Evolutionary conservation across 2,888 invertebrate species (phyloP).

Genomic region (Drosophila subquinaria): DNA sequence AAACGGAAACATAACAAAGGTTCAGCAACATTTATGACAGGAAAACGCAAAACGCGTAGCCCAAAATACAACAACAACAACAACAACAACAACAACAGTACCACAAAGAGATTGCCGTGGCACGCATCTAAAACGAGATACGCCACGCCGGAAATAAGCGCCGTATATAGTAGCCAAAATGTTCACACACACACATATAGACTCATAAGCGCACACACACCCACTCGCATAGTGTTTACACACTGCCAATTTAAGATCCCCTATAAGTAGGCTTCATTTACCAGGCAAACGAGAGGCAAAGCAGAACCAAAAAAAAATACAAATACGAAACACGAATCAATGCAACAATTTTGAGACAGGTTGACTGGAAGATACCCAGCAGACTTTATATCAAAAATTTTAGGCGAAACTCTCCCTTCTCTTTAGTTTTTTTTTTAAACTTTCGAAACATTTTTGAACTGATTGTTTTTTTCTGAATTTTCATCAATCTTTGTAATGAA

Average conservation of each 20-base stretch:
- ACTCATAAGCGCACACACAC: slow-evolving; percentile 20
- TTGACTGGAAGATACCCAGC: slow-evolving; percentile 19
- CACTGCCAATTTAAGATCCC: slow-evolving; percentile 71
- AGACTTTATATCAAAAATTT: neutral
- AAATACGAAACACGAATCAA: neutral
- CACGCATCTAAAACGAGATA: slow-evolving; percentile 81
- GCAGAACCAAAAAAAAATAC: slow-evolving; percentile 6
- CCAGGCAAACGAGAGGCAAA: slow-evolving; percentile 51
- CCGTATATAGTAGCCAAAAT: slow-evolving; percentile 62
- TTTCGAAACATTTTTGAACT: neutral
- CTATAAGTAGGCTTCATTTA: slow-evolving; percentile 79
- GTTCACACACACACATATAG: slow-evolving; percentile 24
- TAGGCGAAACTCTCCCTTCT: no score
- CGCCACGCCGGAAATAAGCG: slow-evolving; percentile 78
- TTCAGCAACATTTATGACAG: slow-evolving; percentile 80
- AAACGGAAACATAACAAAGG: slow-evolving; percentile 81
- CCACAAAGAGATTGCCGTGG: slow-evolving; percentile 71
- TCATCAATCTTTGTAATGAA: no score
- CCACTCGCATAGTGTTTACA: slow-evolving; percentile 57
- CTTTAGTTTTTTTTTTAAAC: no score
- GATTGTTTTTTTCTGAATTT: no score
- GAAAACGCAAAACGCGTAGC: slow-evolving; percentile 75
- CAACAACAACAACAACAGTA: slow-evolving; percentile 9
- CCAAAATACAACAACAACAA: slow-evolving; percentile 42
- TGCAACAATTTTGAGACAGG: neutral